A percentile compares a stretch with the other conserved stretches of the same genome.
phyloP scores from a whole-genome alignment of 2,113 vertebrate genomes.

The pig (Sus scrofa) region T2T-Sscrofa CM000816.6:35464001-35464500 shows the following conservation, averaged over 20 bases:
- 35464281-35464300: neutral
- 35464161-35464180: neutral
- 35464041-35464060: neutral
- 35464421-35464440: neutral
- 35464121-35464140: neutral
- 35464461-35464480: neutral
- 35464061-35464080: neutral
- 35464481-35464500: neutral
- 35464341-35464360: neutral
- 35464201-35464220: neutral
- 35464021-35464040: neutral
- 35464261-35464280: neutral
- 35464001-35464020: neutral
- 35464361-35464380: neutral
- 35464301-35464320: neutral
- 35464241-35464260: neutral
- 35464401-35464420: neutral
- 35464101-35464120: neutral
- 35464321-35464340: conserved; percentile 8
- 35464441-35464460: neutral
- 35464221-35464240: neutral
- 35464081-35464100: neutral
- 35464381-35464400: neutral
- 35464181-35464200: neutral
- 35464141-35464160: neutral